Percentiles rank a stretch among this genome's conserved stretches.
These are phyloP conservation scores for Sebastes trivittatus DNA, from an alignment of 2,797 vertebrate genomes.

Conservation along the genomic window DNA sequence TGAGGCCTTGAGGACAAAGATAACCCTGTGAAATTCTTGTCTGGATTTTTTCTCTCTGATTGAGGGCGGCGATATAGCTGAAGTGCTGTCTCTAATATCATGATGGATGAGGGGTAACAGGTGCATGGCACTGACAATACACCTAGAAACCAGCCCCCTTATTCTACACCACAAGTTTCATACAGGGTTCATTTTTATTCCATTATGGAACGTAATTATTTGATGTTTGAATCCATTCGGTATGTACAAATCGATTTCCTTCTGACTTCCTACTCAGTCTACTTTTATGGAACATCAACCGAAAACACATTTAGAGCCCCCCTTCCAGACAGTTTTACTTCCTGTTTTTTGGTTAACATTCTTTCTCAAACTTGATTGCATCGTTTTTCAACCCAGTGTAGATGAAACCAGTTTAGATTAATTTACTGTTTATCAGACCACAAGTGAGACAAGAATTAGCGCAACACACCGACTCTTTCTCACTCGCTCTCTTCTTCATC, in stretches of 20 bases:
- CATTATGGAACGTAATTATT: background rate
- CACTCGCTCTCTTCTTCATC: no score
- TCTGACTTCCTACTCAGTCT: background rate
- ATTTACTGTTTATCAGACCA: no score
- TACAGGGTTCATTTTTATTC: background rate
- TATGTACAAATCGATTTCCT: background rate
- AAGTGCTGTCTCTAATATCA: constrained; percentile 18
- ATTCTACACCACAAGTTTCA: background rate
- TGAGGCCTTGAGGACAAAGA: constrained; percentile 80
- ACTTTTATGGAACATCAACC: background rate
- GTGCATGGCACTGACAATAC: constrained; percentile 24
- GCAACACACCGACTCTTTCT: no score
- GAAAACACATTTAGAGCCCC: background rate
- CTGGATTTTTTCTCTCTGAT: constrained; percentile 59
- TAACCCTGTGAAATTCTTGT: constrained; percentile 82
- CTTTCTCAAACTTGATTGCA: no score
- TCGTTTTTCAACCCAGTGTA: no score
- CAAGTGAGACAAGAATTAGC: no score
- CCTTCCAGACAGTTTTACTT: no score
- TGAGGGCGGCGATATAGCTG: constrained; percentile 18
- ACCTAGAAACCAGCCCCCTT: background rate
- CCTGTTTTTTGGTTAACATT: no score
- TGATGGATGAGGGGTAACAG: constrained; percentile 53
- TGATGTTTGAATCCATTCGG: background rate
- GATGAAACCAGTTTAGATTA: no score